Conservation (phyloP, 2,888 invertebrate genomes). For the Tiliacea citrago region DNA sequence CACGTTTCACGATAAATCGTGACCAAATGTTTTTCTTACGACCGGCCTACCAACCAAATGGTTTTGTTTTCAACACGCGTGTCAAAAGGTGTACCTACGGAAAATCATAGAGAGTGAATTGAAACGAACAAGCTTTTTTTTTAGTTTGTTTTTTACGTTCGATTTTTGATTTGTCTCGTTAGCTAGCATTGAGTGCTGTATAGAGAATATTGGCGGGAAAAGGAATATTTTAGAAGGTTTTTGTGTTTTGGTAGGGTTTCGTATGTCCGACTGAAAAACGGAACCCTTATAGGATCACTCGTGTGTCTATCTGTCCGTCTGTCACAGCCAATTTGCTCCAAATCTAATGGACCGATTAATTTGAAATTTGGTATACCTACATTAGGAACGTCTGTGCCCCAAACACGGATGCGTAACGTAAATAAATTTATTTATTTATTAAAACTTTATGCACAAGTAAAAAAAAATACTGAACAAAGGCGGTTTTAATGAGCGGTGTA, state of each 20-base stretch:
- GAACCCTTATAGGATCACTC: background rate
- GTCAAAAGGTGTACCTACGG: conserved; percentile 6
- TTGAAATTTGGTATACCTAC: no score
- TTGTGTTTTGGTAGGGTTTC: background rate
- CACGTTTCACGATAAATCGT: conserved; percentile 63
- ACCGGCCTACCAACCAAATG: conserved; percentile 6
- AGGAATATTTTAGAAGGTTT: background rate
- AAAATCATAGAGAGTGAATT: conserved; percentile 32
- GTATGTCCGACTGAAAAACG: background rate
- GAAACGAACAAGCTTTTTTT: conserved; percentile 3
- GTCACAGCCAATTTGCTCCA: background rate
- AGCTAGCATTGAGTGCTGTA: conserved; percentile 20
- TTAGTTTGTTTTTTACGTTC: conserved; percentile 18
- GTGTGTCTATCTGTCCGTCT: background rate
- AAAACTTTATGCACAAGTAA: no score
- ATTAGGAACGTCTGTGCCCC: no score
- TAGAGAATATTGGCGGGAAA: background rate
- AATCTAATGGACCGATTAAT: no score
- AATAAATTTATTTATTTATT: no score
- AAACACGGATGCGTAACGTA: no score
- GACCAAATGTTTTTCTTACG: conserved; percentile 43
- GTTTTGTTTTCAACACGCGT: conserved; percentile 50
- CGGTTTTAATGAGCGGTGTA: no score
- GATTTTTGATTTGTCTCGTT: conserved; percentile 36
- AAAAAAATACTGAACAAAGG: no score